Base-by-base conservation (phyloP, 2,888 invertebrate genomes). In the Drosophila kokeensis region DNA sequence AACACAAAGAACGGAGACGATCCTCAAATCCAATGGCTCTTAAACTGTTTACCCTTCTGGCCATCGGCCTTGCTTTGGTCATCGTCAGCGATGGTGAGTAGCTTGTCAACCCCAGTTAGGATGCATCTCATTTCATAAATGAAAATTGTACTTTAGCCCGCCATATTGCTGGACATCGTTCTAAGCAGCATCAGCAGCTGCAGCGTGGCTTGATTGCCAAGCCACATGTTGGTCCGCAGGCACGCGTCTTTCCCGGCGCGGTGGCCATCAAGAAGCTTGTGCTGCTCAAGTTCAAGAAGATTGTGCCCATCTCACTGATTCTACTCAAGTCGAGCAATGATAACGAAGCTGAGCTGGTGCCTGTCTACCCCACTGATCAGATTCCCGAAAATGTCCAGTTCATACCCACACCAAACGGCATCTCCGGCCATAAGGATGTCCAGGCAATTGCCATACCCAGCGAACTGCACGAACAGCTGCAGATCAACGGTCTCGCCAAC, bases 381-480 rank as follows among this genome's bases (percentile, higher is more conserved):
- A 90, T 91, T 18, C 91, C 92, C 32, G 81, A 89, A 57, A 83
- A 91, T 38, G 90, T 91, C 0, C 91, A 92, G 63, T 91, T 92
- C 63, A 90, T 92, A 34, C 90, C 90, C 36, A 92, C 92, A 1
- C 92, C 92, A 4, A 91, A 91, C 2, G 92, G 92, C 63, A 90
- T 91, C 59, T 87, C 86, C 0, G 91, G 91, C 4, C 90, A 92
- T 69, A 91, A 90, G 75, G 92, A 92, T 59, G 92, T 92, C 4
- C 91, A 92, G 75, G 91, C 92, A 8, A 89, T 92, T 42, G 92
- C 91, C 75, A 91, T 92, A 24, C 92, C 92, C 60, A 88, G 74
- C 50, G 92, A 92, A 52, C 63, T 92, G 68, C 90, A 92, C 62
- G 86, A 91, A 11, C 90, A 92, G 78, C 81, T 92, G 24, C 83